A percentile compares a stretch with the other conserved stretches of the same genome.
Conservation (phyloP, 2,888 invertebrate genomes). For the Ichneumoninae sp. region DNA sequence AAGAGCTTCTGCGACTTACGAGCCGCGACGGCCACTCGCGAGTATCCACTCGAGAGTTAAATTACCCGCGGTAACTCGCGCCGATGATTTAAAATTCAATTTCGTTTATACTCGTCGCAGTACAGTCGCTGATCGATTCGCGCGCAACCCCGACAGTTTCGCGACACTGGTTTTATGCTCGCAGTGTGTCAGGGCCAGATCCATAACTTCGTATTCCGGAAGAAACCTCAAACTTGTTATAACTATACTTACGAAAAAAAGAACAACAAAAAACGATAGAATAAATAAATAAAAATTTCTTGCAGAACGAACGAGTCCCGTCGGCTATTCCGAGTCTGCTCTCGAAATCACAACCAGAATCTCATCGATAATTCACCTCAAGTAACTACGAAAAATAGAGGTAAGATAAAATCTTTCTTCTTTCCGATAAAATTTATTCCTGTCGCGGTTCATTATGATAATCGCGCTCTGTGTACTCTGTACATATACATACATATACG, state of each 20-base stretch:
- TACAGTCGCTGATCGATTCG: neutral
- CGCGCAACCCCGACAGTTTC: neutral
- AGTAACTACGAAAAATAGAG: neutral
- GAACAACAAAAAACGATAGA: neutral
- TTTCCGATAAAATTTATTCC: neutral
- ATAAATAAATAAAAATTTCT: neutral
- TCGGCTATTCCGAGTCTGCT: neutral
- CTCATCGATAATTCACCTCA: neutral
- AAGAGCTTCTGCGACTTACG: conserved; percentile 14
- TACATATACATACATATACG: neutral
- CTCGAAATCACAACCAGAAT: neutral
- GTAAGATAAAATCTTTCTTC: neutral
- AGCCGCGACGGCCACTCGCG: conserved; percentile 11
- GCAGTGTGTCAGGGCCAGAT: neutral
- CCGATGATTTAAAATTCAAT: conserved; percentile 26
- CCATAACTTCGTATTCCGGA: neutral
- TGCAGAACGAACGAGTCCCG: neutral
- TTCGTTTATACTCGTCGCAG: neutral
- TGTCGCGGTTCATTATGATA: conserved; percentile 1
- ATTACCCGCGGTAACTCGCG: conserved; percentile 5
- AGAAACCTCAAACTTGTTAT: neutral
- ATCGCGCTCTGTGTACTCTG: neutral
- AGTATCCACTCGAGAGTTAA: conserved; percentile 18
- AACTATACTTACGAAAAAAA: no score
- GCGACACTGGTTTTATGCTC: neutral